Conservation (phyloP, 2,113 vertebrate species). For the Pseudorectes ferrugineus region DNA sequence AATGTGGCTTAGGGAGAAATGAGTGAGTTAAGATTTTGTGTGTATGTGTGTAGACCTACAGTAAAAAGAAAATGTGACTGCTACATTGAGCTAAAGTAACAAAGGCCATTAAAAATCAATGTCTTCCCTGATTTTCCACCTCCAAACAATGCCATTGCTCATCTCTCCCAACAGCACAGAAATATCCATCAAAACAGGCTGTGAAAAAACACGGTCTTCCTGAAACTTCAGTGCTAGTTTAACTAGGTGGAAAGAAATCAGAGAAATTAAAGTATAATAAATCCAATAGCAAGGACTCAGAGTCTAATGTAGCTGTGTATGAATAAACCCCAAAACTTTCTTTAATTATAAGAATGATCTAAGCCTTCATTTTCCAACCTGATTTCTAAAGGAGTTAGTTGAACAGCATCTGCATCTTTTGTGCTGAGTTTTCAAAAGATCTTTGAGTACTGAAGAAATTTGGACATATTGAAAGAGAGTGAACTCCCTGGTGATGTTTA, state of each 20-base stretch:
- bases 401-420: background rate
- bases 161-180: background rate
- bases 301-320: background rate
- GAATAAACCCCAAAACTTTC: background rate
- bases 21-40: background rate
- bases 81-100: background rate
- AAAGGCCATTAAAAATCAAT: background rate
- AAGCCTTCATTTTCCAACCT: background rate
- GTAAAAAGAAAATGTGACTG: background rate
- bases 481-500: background rate
- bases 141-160: background rate
- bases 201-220: background rate
- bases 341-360: background rate
- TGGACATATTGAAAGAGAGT: background rate
- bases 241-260: background rate
- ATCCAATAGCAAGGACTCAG: background rate
- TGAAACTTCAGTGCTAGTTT: background rate
- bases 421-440: background rate
- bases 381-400: background rate
- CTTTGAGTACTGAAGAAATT: background rate
- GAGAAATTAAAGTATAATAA: background rate
- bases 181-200: background rate
- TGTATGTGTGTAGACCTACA: background rate
- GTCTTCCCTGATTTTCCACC: background rate
- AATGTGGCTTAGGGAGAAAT: background rate